Conservation (phyloP, 2,113 vertebrate genomes). For the Dinomys branickii region DNA sequence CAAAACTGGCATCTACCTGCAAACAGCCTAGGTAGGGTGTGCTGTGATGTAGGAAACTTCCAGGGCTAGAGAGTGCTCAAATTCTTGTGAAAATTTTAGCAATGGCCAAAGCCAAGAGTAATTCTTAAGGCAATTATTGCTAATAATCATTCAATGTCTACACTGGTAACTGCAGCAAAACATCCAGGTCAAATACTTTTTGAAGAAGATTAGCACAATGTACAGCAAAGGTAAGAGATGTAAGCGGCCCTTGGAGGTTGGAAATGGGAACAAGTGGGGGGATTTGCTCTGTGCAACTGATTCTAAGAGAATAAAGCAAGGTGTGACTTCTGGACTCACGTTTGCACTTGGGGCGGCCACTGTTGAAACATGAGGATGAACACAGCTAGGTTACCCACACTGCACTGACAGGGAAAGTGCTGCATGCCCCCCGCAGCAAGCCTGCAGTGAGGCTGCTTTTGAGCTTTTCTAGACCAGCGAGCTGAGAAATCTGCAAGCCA, state of each 20-base stretch:
- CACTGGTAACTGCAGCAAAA: neutral
- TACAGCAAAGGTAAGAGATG: neutral
- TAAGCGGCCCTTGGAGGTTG: rapidly evolving
- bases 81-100: too few relatives aligned
- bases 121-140: neutral
- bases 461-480: too few relatives aligned
- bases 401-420: too few relatives aligned
- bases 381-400: neutral
- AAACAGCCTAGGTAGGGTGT: too few relatives aligned
- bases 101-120: neutral
- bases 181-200: rapidly evolving
- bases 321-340: too few relatives aligned
- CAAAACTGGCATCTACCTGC: too few relatives aligned
- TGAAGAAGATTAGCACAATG: neutral
- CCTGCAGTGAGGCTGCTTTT: too few relatives aligned
- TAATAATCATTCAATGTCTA: rapidly evolving
- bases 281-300: rapidly evolving
- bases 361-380: neutral
- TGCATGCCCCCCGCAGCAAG: neutral
- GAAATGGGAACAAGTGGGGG: rapidly evolving
- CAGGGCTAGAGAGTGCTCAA: rapidly evolving
- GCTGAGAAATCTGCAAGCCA: too few relatives aligned
- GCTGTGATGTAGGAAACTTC: too few relatives aligned
- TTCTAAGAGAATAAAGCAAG: neutral
- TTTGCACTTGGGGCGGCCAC: rapidly evolving